Percentiles rank a stretch among this genome's conserved stretches.
Evolutionary conservation across 2,113 vertebrate species (phyloP).

Genomic region (Pedionomus torquatus): DNA sequence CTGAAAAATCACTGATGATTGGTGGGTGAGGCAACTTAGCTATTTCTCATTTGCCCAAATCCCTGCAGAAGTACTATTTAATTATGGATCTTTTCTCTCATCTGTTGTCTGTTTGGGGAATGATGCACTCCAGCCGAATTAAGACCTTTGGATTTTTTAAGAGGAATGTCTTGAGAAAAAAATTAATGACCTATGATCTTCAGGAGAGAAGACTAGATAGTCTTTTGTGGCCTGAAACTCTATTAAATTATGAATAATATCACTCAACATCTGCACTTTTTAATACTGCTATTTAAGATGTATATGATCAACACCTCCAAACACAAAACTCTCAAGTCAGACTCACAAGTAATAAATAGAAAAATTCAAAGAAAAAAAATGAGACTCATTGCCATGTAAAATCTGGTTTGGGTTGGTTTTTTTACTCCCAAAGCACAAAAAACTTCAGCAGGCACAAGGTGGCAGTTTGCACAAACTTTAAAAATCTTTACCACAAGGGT

Average conservation of each 20-base stretch:
- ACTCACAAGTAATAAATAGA: not conserved
- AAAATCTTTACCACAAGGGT: not conserved
- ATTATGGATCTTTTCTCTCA: not conserved
- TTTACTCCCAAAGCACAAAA: not conserved
- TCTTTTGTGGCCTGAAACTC: not conserved
- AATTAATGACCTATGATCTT: not conserved
- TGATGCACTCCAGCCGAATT: not conserved
- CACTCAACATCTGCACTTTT: not conserved
- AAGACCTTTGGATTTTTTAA: not conserved
- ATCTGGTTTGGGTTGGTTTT: fast-evolving
- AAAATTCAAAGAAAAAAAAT: not conserved
- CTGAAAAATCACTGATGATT: not conserved
- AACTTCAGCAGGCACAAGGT: not conserved
- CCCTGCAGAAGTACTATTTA: not conserved
- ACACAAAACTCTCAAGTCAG: not conserved
- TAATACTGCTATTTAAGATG: not conserved
- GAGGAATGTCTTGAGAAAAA: not conserved
- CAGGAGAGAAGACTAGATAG: not conserved
- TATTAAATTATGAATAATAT: not conserved
- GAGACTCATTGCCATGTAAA: not conserved
- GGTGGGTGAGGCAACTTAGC: not conserved
- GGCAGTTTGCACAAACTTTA: not conserved
- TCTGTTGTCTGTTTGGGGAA: not conserved
- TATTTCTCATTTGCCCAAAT: not conserved
- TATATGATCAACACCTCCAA: not conserved